phyloP scores from a whole-genome alignment of 2,113 vertebrate genomes.

The Sinocyclocheilus grahami region DNA sequence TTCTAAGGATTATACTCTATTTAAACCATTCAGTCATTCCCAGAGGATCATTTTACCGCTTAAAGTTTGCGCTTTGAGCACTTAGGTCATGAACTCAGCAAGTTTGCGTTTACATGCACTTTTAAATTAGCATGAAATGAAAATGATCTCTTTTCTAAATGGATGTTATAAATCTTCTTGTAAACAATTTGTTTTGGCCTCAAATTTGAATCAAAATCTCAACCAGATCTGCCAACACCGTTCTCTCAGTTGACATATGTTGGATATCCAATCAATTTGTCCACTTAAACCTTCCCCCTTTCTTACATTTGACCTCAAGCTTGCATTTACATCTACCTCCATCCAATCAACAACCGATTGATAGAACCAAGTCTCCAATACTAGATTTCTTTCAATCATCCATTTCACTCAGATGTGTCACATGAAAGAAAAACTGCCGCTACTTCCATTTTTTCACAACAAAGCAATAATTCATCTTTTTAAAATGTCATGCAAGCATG shows the following conservation, averaged over 20 bases:
- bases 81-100: neutral
- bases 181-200: neutral
- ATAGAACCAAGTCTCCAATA: neutral
- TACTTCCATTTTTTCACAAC: too few species aligned
- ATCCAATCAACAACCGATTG: neutral
- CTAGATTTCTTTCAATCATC: too few species aligned
- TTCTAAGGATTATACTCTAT: constrained; percentile 25
- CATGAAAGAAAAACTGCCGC: too few species aligned
- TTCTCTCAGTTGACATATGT: neutral
- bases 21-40: neutral
- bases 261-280: neutral
- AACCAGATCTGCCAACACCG: neutral
- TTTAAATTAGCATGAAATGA: neutral
- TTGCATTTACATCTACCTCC: neutral
- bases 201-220: neutral
- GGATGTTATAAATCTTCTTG: neutral
- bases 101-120: neutral
- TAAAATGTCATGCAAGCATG: neutral
- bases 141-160: neutral
- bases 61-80: neutral
- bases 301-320: neutral
- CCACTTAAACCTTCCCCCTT: neutral
- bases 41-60: neutral
- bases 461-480: neutral
- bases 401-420: neutral